These are phyloP conservation scores for Selenia dentaria DNA, from an alignment of 2,888 invertebrate genomes.

Conservation along the genomic window DNA sequence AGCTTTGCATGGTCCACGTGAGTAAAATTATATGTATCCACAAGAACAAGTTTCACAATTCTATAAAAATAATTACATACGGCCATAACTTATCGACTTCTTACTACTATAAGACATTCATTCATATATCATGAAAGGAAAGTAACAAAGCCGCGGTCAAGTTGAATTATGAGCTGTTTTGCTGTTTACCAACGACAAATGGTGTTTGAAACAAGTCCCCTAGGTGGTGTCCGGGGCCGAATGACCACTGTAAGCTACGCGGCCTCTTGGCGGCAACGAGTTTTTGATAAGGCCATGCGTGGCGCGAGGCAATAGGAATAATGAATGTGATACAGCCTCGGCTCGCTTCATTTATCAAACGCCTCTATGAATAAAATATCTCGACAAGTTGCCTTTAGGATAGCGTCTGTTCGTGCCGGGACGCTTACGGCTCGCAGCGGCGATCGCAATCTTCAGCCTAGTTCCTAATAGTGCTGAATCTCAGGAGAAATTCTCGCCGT, in stretches of 20 bases:
- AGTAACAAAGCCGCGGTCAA: conserved; percentile 60
- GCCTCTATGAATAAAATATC: conserved; percentile 80
- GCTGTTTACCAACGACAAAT: conserved; percentile 69
- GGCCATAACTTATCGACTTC: conserved; percentile 49
- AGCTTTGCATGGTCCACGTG: conserved; percentile 13
- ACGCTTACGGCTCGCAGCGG: conserved; percentile 63
- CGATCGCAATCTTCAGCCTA: conserved; percentile 66
- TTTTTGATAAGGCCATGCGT: conserved; percentile 78
- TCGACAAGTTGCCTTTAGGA: conserved; percentile 69
- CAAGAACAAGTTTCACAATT: conserved; percentile 26
- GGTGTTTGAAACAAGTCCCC: conserved; percentile 64
- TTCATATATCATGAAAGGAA: conserved; percentile 58
- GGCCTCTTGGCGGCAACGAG: conserved; percentile 70
- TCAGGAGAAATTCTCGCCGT: conserved; percentile 64
- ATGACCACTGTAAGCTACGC: conserved; percentile 51
- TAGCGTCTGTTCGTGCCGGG: conserved; percentile 70
- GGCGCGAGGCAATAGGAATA: conserved; percentile 71
- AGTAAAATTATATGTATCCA: conserved; percentile 23
- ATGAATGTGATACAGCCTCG: conserved; percentile 77
- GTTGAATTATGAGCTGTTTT: conserved; percentile 68
- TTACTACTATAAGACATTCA: conserved; percentile 36
- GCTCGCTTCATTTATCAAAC: conserved; percentile 77
- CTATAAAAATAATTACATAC: conserved; percentile 47
- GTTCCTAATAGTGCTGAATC: conserved; percentile 63
- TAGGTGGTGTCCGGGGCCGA: conserved; percentile 59